Evolutionary conservation across 2,797 vertebrate genomes (phyloP).

Genomic region (Valencia hispanica): DNA sequence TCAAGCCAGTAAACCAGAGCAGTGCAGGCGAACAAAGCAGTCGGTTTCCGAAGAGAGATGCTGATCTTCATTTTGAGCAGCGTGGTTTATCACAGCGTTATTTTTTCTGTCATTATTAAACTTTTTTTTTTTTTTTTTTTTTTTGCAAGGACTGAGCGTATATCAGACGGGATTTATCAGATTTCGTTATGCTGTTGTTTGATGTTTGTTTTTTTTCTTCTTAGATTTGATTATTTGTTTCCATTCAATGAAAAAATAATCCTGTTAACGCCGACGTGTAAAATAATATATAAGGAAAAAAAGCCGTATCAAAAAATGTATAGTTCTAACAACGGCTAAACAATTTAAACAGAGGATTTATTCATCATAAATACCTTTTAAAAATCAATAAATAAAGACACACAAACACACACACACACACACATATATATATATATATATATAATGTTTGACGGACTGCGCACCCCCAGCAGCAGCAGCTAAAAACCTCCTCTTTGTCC

Average conservation of each 20-base stretch:
- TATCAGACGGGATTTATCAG: not conserved
- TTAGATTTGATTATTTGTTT: not conserved
- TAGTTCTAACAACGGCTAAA: no score
- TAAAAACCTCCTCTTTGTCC: slow-evolving; percentile 53
- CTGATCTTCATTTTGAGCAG: not conserved
- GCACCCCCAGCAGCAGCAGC: slow-evolving; percentile 24
- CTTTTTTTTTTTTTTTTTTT: not conserved
- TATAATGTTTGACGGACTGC: not conserved
- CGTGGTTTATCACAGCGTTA: not conserved
- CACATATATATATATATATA: not conserved
- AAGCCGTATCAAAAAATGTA: not conserved
- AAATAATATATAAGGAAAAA: not conserved
- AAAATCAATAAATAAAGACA: not conserved
- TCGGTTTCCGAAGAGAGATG: not conserved
- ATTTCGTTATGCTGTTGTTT: not conserved
- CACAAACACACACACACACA: no score
- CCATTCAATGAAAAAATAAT: not conserved
- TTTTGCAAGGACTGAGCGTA: not conserved
- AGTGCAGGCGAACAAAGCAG: not conserved
- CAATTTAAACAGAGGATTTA: not conserved
- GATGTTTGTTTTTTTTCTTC: no score
- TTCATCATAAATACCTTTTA: not conserved
- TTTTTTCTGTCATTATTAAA: not conserved
- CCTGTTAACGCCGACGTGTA: no score
- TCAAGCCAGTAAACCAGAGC: not conserved